Conservation (phyloP, 2,797 vertebrate genomes). For the Oophaga sylvatica region DNA sequence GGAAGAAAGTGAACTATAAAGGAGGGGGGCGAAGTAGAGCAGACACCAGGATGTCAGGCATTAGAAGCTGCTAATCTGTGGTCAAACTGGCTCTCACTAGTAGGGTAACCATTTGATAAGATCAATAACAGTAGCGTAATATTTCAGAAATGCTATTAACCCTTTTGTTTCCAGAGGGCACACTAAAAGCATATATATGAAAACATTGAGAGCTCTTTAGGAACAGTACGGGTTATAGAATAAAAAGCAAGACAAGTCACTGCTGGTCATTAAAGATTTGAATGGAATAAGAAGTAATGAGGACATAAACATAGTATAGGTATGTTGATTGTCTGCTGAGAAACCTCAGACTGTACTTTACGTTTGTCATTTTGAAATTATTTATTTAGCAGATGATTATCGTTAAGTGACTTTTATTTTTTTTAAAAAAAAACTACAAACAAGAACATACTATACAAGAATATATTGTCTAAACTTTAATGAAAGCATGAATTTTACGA, state of each 20-base stretch:
- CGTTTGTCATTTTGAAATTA: conserved; percentile 17
- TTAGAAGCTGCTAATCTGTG: conserved; percentile 56
- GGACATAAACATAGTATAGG: conserved; percentile 5
- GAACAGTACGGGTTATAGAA: conserved; percentile 12
- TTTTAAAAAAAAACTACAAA: not conserved
- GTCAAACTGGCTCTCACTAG: conserved; percentile 67
- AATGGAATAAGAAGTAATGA: conserved; percentile 29
- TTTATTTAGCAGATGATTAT: not conserved
- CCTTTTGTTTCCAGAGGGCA: conserved; percentile 1
- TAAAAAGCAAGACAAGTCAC: conserved; percentile 37
- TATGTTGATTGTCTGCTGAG: conserved; percentile 54
- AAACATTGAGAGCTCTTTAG: not conserved
- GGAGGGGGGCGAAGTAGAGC: not conserved
- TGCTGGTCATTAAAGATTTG: conserved; percentile 40
- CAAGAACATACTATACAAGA: not conserved
- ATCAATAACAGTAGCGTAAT: conserved; percentile 48
- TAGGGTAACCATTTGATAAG: conserved; percentile 66
- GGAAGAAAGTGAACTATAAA: not conserved
- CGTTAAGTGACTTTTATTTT: not conserved
- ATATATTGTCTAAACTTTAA: not conserved
- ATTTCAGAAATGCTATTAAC: conserved; percentile 49
- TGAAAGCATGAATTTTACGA: not conserved
- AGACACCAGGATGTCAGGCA: conserved; percentile 60
- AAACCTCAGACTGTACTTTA: conserved; percentile 48
- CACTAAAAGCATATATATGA: not conserved